Evolutionary conservation across 2,113 vertebrate genomes (phyloP), one percentile per base, ranked within the genome.

Genomic region (Mellivora capensis): DNA sequence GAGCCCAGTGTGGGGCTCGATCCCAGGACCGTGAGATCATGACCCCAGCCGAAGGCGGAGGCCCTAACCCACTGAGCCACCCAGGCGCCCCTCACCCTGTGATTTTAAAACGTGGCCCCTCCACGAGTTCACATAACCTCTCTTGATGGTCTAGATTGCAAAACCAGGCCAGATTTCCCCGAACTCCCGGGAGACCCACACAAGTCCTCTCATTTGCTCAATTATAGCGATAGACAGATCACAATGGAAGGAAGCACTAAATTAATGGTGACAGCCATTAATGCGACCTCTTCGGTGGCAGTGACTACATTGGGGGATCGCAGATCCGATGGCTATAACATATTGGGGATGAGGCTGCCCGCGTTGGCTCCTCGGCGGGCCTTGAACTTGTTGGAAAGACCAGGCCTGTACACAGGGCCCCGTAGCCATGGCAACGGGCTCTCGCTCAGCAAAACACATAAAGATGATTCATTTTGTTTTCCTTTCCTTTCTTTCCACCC

Each of bases 401-500:
- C 71, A 93, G 88, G 95, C 90, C 95, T 90, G 81, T 95, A 95
- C 90, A 96, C 89, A 97, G 96, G 97, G 95, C 93, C 96, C 92
- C 23, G 97, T 98, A 97, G 96, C 44, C 97, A 98, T 98, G 97
- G 97, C 84, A 98, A 98, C 97, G 10, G 95, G 90, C 90, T 97
- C 85, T 88, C 47, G 72, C 96, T 96, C 94, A 96, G 96, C 97
- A 97, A 98, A 98, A 98, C 97, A 98, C 96, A 97, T 98, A 98
- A 98, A 98, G 97, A 98, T 98, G 97, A 98, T 98, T 98, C 98
- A 98, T 98, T 98, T 98, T 98, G 98, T 98, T 98, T 98, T 98
- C 96, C 97, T 98, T 98, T 97, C 97, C 93, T 97, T 98, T 98
- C 96, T 98, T 97, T 97, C 96, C 97, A 98, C 97, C 96, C 97